phyloP scores from a whole-genome alignment of 2,797 vertebrate genomes.

The Meriones psammophilus region DNA sequence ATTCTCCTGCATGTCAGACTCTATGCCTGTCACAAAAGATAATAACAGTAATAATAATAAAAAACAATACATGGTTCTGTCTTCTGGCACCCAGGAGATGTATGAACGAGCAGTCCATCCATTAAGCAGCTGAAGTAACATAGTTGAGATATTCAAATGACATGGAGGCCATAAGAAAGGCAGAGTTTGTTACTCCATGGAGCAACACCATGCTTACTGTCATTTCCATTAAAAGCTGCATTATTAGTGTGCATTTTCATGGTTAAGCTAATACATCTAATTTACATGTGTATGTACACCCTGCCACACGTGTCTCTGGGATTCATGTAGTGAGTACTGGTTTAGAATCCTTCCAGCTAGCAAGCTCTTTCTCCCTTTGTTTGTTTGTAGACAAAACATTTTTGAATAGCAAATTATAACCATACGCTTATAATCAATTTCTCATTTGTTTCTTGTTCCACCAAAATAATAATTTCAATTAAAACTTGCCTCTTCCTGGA shows the following conservation, averaged over 20 bases:
- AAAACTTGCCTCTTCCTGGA: constrained; percentile 95
- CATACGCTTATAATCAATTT: constrained; percentile 84
- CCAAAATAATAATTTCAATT: constrained; percentile 85
- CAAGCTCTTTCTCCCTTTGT: constrained; percentile 28
- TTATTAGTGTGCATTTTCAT: background rate
- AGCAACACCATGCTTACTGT: background rate
- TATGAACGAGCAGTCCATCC: background rate
- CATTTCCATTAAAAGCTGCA: background rate
- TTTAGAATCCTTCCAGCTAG: constrained; percentile 58
- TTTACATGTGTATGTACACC: background rate
- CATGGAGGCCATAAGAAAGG: background rate
- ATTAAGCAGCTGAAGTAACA: background rate
- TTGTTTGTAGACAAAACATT: constrained; percentile 69
- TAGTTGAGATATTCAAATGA: constrained; percentile 43
- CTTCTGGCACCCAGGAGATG: background rate
- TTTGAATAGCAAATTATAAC: constrained; percentile 80
- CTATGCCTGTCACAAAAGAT: background rate
- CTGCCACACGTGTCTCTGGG: constrained; percentile 5
- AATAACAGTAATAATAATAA: background rate
- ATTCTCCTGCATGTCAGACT: background rate
- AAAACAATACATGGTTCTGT: background rate
- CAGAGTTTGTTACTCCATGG: background rate
- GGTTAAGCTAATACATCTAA: background rate
- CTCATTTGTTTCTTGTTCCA: constrained; percentile 83
- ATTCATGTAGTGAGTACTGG: constrained; percentile 58